Base-by-base conservation (phyloP, 2,113 vertebrate genomes). In the Tympanuchus pallidicinctus region DNA sequence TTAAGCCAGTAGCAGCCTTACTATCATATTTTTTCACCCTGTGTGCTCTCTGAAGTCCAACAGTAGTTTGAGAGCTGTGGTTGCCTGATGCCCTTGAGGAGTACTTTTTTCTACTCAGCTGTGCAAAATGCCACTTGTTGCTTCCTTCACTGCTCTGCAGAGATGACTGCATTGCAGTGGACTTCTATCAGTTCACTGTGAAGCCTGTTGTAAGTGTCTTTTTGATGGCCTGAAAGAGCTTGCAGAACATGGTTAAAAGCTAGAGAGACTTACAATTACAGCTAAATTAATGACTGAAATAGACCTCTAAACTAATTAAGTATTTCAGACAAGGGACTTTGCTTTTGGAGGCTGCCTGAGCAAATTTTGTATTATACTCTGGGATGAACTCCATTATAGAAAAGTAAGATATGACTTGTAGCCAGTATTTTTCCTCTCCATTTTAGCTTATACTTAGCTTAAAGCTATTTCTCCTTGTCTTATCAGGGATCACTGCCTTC, bases 111-210 rank as follows among this genome's bases (percentile, higher is more conserved):
- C 93, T 90, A 78, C 70, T 94, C 76, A 92, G 61, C 95, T 89
- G 82, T 95, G 93, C 89, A 92, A 88, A 95, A 91, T 91, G 82
- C 69, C 93, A 92, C 91, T 88, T 94, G 91, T 86, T 95, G 52
- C 91, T 94, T 80, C 85, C 64, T 74, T 92, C 95, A 91, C 36
- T 86, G 89, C 94, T 94, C 89, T 96, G 93, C 91, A 94, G 89
- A 95, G 82, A 93, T 91, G 82, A 82, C 94, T 95, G 95, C 88
- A 90, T 90, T 96, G 95, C 94, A 96, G 93, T 72, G 81, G 88
- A 54, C 86, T 94, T 78, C 66, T 84, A 8, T 70, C 81, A 70
- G 86, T 95, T 92, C 64, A n/a, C 65, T 78, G 38, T 48, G 75
- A 94, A 95, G 60, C 85, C 72, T 88, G 61, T 61, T 64, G 1